Evolutionary conservation across 1,140 invertebrate species (phyloP).

Genomic region (Diuraphis noxia): DNA sequence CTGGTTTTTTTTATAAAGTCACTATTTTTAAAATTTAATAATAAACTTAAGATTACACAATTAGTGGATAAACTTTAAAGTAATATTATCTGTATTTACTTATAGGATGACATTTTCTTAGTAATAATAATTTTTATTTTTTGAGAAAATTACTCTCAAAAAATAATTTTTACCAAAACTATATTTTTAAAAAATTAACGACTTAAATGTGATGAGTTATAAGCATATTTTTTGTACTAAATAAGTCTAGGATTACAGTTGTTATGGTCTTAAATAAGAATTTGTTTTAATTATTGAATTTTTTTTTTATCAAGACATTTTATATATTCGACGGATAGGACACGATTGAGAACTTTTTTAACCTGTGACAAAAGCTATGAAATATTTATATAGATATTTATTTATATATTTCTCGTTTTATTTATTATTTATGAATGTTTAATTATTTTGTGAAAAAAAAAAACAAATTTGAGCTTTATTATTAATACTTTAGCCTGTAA

Average conservation of each 20-base stretch:
- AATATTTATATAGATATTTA: slow-evolving; percentile 54
- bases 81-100: slow-evolving; percentile 54
- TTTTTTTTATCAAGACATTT: slow-evolving; percentile 52
- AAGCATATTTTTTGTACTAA: slow-evolving; percentile 54
- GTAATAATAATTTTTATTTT: slow-evolving; percentile 53
- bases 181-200: slow-evolving; percentile 53
- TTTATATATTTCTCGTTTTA: slow-evolving; percentile 54
- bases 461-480: slow-evolving; percentile 54
- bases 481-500: slow-evolving; percentile 54
- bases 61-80: slow-evolving; percentile 45
- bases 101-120: slow-evolving; percentile 53
- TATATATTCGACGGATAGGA: slow-evolving; percentile 54
- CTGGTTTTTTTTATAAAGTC: slow-evolving; percentile 50
- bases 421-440: slow-evolving; percentile 54
- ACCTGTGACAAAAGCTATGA: slow-evolving; percentile 53
- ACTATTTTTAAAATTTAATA: slow-evolving; percentile 51
- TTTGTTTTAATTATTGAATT: slow-evolving; percentile 49
- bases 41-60: slow-evolving; percentile 51
- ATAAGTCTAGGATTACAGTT: slow-evolving; percentile 53
- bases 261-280: slow-evolving; percentile 54
- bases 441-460: slow-evolving; percentile 52
- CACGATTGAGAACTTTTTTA: slow-evolving; percentile 54
- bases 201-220: slow-evolving; percentile 54
- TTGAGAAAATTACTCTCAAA: slow-evolving; percentile 47
- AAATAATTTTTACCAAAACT: slow-evolving; percentile 53